Conservation (phyloP, 2,888 invertebrate genomes). For the Ennomos quercinarius region DNA sequence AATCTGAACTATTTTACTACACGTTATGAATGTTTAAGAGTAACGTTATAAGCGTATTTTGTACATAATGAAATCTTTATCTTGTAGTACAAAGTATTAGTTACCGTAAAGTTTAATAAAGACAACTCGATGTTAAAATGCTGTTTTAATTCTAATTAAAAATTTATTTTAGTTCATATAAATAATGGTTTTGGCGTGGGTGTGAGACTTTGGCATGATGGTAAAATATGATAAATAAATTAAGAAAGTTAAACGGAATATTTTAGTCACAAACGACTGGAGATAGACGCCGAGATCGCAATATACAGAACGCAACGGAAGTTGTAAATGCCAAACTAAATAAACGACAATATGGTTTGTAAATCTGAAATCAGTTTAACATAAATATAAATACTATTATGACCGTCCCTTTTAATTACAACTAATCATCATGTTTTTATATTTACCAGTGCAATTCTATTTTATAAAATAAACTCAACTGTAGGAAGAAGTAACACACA, state of each 20-base stretch:
- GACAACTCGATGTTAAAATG: conserved; percentile 78
- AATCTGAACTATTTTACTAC: conserved; percentile 60
- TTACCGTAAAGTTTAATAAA: conserved; percentile 79
- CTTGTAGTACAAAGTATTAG: conserved; percentile 82
- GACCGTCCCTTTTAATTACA: neutral
- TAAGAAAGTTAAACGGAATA: neutral
- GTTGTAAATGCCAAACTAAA: conserved; percentile 42
- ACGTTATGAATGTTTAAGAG: conserved; percentile 55
- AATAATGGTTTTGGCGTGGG: neutral
- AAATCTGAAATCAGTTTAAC: conserved; percentile 11
- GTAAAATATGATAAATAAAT: conserved; percentile 5
- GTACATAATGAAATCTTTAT: conserved; percentile 77
- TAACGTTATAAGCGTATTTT: conserved; percentile 66
- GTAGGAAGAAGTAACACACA: too few species aligned
- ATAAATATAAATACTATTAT: conserved; percentile 12
- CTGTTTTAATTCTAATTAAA: conserved; percentile 16
- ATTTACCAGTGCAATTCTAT: too few species aligned
- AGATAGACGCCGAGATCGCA: conserved; percentile 11
- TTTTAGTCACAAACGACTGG: conserved; percentile 18
- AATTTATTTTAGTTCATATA: conserved; percentile 26
- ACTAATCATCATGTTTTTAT: too few species aligned
- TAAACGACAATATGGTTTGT: conserved; percentile 34
- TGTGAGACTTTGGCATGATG: neutral
- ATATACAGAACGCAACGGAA: conserved; percentile 35
- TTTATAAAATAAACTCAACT: too few species aligned